These are phyloP conservation scores for Sinodicranocentrus sp. DNA, from an alignment of 2,888 invertebrate species.

Conservation along the genomic window DNA sequence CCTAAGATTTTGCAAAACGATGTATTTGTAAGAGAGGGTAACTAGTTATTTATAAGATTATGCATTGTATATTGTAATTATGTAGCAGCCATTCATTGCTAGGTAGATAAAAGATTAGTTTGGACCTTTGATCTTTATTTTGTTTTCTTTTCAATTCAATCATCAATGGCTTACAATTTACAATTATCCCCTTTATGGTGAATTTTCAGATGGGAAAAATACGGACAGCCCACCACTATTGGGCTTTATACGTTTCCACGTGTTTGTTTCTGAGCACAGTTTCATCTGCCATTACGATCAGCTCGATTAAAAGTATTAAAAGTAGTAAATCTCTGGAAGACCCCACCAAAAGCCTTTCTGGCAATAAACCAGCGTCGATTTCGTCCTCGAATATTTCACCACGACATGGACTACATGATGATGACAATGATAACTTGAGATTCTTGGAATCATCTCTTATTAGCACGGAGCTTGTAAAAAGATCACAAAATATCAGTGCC, in stretches of 20 bases:
- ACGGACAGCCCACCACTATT: neutral
- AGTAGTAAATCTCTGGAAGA: neutral
- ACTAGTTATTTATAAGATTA: too few species aligned
- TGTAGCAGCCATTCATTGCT: too few species aligned
- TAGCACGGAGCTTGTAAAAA: constrained; percentile 18
- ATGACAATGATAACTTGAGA: constrained; percentile 24
- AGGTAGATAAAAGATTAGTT: too few species aligned
- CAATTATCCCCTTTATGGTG: too few species aligned
- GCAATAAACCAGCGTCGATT: too few species aligned
- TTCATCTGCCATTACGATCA: neutral
- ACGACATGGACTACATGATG: constrained; percentile 26
- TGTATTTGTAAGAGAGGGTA: too few species aligned
- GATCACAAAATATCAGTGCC: neutral
- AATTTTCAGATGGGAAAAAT: constrained; percentile 8
- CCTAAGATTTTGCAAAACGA: too few species aligned
- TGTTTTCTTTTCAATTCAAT: too few species aligned
- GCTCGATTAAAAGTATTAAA: neutral
- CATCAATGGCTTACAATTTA: too few species aligned
- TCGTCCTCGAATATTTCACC: too few species aligned
- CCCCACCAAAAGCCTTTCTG: neutral
- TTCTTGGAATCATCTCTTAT: constrained; percentile 8
- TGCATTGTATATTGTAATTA: too few species aligned
- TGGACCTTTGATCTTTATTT: too few species aligned
- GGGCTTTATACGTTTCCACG: neutral
- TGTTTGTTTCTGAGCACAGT: neutral